Evolutionary conservation across 2,797 vertebrate species (phyloP).

Genomic region (Tachyglossus aculeatus): DNA sequence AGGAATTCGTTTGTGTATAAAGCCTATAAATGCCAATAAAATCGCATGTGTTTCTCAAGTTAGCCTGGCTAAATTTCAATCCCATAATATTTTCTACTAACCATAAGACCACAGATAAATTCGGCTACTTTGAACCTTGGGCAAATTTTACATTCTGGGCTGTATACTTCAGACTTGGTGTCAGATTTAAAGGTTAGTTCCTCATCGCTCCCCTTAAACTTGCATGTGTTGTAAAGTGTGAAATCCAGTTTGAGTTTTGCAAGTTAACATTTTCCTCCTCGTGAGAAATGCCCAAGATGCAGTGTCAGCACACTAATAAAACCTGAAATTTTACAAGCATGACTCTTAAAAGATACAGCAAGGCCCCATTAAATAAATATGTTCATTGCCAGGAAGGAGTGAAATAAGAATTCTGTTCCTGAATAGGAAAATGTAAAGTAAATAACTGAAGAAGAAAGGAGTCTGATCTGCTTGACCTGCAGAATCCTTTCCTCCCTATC

Average conservation of each 20-base stretch:
- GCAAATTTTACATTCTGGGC: neutral
- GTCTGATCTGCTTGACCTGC: neutral
- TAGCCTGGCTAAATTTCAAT: too few relatives aligned
- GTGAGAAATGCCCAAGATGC: constrained; percentile 19
- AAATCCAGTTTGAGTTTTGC: constrained; percentile 59
- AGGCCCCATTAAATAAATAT: neutral
- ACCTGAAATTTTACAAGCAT: neutral
- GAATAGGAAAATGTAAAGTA: neutral
- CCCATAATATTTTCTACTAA: too few relatives aligned
- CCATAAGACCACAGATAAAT: too few relatives aligned
- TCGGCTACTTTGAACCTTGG: constrained; percentile 6
- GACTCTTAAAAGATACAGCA: constrained; percentile 10
- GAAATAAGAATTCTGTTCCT: constrained; percentile 14
- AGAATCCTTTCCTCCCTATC: neutral
- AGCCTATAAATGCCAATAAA: too few relatives aligned
- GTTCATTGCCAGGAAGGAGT: neutral
- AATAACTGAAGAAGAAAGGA: neutral
- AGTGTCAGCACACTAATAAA: constrained; percentile 42
- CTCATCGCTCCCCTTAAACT: constrained; percentile 18
- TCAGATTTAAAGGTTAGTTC: neutral
- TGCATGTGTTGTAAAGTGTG: constrained; percentile 44
- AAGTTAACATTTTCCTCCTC: constrained; percentile 55
- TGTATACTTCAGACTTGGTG: neutral
- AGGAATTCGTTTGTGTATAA: too few relatives aligned
- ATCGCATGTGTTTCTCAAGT: too few relatives aligned